phyloP scores from a whole-genome alignment of 35 echinoderm and acorn worm genomes.

The Apostichopus parvimensis region DNA sequence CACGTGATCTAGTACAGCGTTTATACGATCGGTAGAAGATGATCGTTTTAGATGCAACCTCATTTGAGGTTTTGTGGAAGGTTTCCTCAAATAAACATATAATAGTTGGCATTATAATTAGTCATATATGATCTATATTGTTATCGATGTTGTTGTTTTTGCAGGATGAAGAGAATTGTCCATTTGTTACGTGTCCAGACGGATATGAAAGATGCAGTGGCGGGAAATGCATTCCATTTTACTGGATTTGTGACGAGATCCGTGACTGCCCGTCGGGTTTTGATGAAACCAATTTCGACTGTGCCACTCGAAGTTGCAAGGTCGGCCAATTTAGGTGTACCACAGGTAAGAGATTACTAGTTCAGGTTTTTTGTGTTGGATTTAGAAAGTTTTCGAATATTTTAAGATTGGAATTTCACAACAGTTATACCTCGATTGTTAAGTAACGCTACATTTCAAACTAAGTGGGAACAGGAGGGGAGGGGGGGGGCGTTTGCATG shows the following conservation, averaged over 20 bases:
- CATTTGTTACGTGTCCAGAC: slow-evolving; percentile 27
- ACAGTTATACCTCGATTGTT: too few species aligned
- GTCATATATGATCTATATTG: too few species aligned
- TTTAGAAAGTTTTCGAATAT: too few species aligned
- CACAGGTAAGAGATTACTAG: slow-evolving; percentile 2
- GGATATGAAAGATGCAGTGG: not conserved
- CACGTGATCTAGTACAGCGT: too few species aligned
- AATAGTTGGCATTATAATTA: too few species aligned
- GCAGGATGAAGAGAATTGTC: slow-evolving; percentile 33
- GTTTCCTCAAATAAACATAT: too few species aligned
- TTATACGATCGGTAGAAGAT: too few species aligned
- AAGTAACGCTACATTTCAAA: not conserved
- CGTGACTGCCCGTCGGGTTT: slow-evolving; percentile 18
- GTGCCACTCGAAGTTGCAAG: not conserved
- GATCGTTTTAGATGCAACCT: too few species aligned
- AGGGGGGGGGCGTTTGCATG: too few species aligned
- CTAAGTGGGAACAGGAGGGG: too few species aligned
- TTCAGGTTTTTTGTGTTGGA: not conserved
- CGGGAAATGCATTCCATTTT: slow-evolving; percentile 26
- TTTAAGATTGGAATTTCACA: too few species aligned
- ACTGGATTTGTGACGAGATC: slow-evolving; percentile 48
- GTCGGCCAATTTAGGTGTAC: slow-evolving; percentile 2
- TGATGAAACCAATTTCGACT: slow-evolving; percentile 23
- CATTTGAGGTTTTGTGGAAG: too few species aligned
- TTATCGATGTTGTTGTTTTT: not conserved